phyloP scores from a whole-genome alignment of 2,113 vertebrate genomes.

The Pachypanchax playfairii region DNA sequence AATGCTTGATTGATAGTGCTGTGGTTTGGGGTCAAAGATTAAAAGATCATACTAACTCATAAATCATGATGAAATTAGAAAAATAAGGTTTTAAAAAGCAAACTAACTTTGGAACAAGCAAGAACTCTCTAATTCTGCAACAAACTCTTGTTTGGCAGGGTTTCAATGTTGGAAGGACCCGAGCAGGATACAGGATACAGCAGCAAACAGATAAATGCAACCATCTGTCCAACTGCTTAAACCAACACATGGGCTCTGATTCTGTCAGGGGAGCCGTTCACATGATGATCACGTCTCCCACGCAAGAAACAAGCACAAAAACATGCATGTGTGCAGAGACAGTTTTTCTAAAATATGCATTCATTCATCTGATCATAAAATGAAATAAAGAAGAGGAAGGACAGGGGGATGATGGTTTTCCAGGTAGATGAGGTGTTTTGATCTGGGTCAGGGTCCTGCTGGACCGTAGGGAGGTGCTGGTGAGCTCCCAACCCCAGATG shows the following conservation, averaged over 20 bases:
- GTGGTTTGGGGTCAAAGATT: constrained; percentile 10
- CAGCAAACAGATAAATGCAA: constrained; percentile 43
- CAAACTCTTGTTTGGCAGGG: constrained; percentile 43
- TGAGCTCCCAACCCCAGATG: constrained; percentile 59
- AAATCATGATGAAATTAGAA: constrained; percentile 2
- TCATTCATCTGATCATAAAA: neutral
- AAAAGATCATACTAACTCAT: neutral
- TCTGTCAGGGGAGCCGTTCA: constrained; percentile 42
- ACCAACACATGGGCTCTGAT: constrained; percentile 33
- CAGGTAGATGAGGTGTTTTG: constrained; percentile 51
- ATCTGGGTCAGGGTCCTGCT: constrained; percentile 78
- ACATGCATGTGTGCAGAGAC: constrained; percentile 17
- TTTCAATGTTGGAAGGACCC: constrained; percentile 35
- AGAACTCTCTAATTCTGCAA: neutral
- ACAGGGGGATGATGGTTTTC: constrained; percentile 19
- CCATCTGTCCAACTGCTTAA: constrained; percentile 53
- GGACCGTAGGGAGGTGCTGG: constrained; percentile 83
- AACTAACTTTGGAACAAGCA: neutral
- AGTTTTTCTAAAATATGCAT: neutral
- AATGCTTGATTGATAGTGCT: constrained; percentile 6
- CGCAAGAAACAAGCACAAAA: constrained; percentile 2
- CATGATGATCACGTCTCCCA: constrained; percentile 34
- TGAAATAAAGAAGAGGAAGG: neutral
- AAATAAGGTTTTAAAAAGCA: neutral
- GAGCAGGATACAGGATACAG: constrained; percentile 42